Evolutionary conservation across 2,797 vertebrate species (phyloP).

Genomic region (Falco rusticolus): DNA sequence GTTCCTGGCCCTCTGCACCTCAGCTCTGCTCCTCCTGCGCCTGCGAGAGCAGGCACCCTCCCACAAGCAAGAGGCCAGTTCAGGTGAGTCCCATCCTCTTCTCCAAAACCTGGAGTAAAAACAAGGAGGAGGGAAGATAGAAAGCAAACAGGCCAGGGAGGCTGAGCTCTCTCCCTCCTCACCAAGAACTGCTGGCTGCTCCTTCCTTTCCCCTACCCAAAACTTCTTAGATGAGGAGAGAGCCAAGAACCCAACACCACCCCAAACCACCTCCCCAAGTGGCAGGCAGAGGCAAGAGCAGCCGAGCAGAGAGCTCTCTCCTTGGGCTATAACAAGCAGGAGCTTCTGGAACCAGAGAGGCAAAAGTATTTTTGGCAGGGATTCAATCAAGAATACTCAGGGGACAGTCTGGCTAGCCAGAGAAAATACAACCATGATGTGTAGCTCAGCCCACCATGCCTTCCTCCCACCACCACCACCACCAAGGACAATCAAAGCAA

Average conservation of each 20-base stretch:
- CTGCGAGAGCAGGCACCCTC: neutral
- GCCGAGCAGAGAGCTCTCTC: neutral
- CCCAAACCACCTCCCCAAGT: fast-evolving
- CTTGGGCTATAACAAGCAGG: neutral
- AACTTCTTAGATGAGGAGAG: neutral
- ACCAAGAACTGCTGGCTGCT: neutral
- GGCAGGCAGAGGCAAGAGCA: neutral
- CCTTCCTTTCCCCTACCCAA: neutral
- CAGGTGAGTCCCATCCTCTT: neutral
- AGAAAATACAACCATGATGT: neutral
- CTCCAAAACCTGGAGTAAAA: neutral
- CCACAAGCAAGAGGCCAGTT: neutral
- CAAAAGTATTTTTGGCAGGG: neutral
- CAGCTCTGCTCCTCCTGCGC: neutral
- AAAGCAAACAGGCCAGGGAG: neutral
- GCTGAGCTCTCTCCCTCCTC: neutral
- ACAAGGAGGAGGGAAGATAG: neutral
- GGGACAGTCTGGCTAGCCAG: neutral
- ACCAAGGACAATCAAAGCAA: neutral
- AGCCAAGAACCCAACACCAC: neutral
- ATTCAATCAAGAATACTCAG: neutral
- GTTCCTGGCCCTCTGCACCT: neutral
- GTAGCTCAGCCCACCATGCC: neutral
- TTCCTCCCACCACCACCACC: neutral
- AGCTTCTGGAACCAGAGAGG: neutral